Evolutionary conservation across 2,113 vertebrate species (phyloP).

Genomic region (Cyprinodon tularosa): DNA sequence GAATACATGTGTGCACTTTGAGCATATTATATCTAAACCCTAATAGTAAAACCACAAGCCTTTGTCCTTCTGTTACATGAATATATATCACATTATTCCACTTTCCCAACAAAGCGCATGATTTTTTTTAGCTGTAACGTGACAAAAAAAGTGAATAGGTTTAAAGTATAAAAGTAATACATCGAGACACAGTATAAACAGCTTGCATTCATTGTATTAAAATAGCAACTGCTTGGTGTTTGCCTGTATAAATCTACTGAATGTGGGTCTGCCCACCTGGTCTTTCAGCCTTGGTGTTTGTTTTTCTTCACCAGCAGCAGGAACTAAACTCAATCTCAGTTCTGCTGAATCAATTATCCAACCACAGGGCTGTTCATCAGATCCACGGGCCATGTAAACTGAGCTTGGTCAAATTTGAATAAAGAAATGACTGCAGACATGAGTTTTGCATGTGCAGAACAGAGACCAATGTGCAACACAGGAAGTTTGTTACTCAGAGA

Average conservation of each 20-base stretch:
- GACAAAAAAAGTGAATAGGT: no score
- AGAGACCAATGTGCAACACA: not conserved
- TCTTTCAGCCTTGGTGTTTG: not conserved
- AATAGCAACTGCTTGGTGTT: not conserved
- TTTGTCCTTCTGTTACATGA: no score
- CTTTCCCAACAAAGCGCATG: no score
- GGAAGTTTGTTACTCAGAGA: slow-evolving; percentile 12
- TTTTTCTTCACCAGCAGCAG: not conserved
- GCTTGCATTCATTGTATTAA: not conserved
- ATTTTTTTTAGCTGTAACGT: no score
- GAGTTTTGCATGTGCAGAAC: slow-evolving; percentile 54
- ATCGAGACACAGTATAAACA: not conserved
- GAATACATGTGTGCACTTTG: no score
- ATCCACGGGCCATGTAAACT: slow-evolving; percentile 2
- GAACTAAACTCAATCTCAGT: not conserved
- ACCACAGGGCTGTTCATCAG: not conserved
- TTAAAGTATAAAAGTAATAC: no score
- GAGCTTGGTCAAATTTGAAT: slow-evolving; percentile 63
- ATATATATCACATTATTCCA: no score
- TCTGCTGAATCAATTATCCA: not conserved
- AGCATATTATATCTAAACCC: no score
- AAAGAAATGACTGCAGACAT: slow-evolving; percentile 53
- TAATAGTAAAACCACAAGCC: no score
- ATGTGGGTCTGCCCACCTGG: not conserved
- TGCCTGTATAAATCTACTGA: not conserved